Evolutionary conservation across 2,888 invertebrate species (phyloP), one percentile per base, ranked within the genome.

Genomic region (Lithosia quadra): DNA sequence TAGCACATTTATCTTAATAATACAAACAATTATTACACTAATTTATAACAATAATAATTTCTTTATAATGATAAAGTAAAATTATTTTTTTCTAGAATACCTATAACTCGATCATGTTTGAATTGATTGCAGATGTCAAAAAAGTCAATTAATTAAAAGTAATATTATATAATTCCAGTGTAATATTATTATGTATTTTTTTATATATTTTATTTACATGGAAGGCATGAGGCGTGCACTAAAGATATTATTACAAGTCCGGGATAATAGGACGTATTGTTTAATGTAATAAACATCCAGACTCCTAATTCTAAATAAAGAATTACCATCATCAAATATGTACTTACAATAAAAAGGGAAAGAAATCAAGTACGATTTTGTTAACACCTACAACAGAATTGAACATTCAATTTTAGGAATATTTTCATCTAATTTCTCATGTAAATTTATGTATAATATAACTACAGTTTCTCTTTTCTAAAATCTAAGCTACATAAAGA

Each of bases 201-300:
- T 4, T 80, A 81, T 82, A 83, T 83, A 84, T 85, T 78, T 87
- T 92, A 93, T 93, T 86, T 92, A 92, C 93, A 94, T 91, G 92
- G 92, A 93, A 93, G 92, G 93, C 92, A 87, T 90, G 85, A 92
- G 88, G 90, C 89, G 91, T 88, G 89, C 89, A 85, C 75, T 82
- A 77, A 81, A 74, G 69, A 81, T 83, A 80, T 78, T 75, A 80
- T 81, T 83, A 84, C 77, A 78, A 82, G 80, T 82, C 77, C 81
- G 76, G 76, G 49, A 49, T 75, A 79, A 68, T 62, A 78, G 79
- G 78, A 79, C 81, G 74, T 77, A 84, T 76, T 49, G 58, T 58
- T n/a, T 34, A 8, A 7, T 58, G 58, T 69, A 79, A 83, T 79
- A 83, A 84, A 79, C 77, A 77, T 80, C 72, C 72, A 80, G 74